Evolutionary conservation across 23 tunicate genomes (phyloP).

Genomic region (Styela clava): DNA sequence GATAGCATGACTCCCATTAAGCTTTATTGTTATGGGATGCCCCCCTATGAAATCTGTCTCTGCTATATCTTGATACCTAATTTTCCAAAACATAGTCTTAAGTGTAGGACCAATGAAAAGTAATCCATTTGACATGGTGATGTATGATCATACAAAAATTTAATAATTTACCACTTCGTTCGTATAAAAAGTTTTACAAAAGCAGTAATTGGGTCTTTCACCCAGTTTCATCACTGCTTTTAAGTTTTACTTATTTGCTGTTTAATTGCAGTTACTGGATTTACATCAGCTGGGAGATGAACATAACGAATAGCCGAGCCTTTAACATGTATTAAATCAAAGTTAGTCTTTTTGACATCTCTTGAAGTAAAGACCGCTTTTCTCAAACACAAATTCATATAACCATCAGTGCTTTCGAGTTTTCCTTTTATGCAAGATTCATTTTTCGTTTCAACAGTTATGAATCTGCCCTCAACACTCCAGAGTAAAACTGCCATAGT

Average conservation of each 20-base stretch:
- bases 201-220: too few relatives aligned
- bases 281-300: constrained; percentile 23
- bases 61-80: too few relatives aligned
- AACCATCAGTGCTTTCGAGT: constrained; percentile 20
- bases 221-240: too few relatives aligned
- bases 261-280: constrained; percentile 22
- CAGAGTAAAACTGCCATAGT: constrained; percentile 12
- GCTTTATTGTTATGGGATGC: too few relatives aligned
- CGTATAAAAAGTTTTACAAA: too few relatives aligned
- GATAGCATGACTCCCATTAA: too few relatives aligned
- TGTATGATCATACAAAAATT: too few relatives aligned
- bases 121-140: too few relatives aligned
- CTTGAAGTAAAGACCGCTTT: constrained; percentile 2
- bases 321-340: neutral
- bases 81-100: too few relatives aligned
- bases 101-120: too few relatives aligned
- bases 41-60: too few relatives aligned
- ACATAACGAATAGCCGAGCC: constrained; percentile 4
- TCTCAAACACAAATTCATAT: constrained; percentile 13
- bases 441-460: constrained; percentile 22
- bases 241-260: neutral
- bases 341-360: neutral
- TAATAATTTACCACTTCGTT: too few relatives aligned
- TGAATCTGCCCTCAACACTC: constrained; percentile 8
- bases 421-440: constrained; percentile 17